Evolutionary conservation across 92 coral and sea anemone genomes (phyloP), one percentile per base, ranked within the genome.

Genomic region (Porites divaricata): DNA sequence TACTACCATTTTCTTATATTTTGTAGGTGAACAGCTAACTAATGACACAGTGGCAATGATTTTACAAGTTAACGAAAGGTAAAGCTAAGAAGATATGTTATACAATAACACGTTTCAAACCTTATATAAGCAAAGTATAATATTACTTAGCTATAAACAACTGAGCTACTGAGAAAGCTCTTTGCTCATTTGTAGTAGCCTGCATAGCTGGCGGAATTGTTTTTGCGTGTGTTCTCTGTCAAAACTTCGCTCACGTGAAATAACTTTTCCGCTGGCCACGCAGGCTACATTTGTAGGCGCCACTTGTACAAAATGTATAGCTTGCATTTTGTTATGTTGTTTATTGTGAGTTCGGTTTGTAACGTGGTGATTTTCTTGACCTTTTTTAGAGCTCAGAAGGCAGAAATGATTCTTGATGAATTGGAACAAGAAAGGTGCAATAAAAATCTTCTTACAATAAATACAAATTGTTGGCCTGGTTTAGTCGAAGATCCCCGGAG

Each of bases 31-130:
- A 78, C 99, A 95, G 88, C 92, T 89, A 9, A 80, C 94, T 14
- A 92, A 84, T 67, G 99, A 95, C 68, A 91, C 96, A 8, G 98
- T 96, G 67, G 94, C 96, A 4, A 91, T 95, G 92, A 95, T 95
- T 78, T 86, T 96, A 65, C 95, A 96, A 66, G 92, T 89, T 57
- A 92, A 92, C 81, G 99, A 96, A 76, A 92, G 98, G 98, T 93
- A 89, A 52, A 16, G 51, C 68, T 35, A 6, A 35, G 45, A 35
- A 35, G 45, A 35, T 35, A 35, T 35, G 45, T 35, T 35, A 35
- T 35, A 35, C 45, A 35, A 35, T 35, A 35, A 35, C 45, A 35
- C 0, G 45, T 35, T 35, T 35, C 4, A 25, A 68, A 35, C 54
- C 51, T 35, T 35, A 4, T 35, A 35, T 0, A 35, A 4, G 7